Evolutionary conservation across 1,140 invertebrate genomes (phyloP).

Genomic region (Mamestra configurata): DNA sequence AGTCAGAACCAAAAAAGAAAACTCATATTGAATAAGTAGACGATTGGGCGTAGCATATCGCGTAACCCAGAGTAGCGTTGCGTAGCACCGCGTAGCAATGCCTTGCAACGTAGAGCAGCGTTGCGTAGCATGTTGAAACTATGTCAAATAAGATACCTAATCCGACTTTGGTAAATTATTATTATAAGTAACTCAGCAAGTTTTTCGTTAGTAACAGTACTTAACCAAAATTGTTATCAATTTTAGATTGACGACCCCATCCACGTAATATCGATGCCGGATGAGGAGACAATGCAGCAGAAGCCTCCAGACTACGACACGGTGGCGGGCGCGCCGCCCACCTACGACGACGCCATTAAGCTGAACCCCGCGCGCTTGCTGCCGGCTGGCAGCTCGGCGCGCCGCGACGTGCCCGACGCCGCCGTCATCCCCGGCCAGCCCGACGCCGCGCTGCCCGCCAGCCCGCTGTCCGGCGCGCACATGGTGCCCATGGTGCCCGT

Average conservation of each 20-base stretch:
- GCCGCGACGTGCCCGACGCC: conserved; percentile 58
- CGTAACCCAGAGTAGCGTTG: neutral
- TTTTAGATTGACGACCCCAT: conserved; percentile 90
- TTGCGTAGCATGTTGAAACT: neutral
- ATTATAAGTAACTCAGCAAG: neutral
- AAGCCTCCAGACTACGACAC: conserved; percentile 93
- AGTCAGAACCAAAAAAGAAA: too few species aligned
- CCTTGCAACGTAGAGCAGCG: neutral
- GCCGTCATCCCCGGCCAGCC: conserved; percentile 77
- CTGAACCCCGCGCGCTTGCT: conserved; percentile 89
- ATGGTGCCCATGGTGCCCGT: conserved; percentile 70
- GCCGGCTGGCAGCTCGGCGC: conserved; percentile 74
- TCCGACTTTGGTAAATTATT: neutral
- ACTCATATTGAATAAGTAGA: too few species aligned
- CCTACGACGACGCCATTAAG: conserved; percentile 93
- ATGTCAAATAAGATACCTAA: neutral
- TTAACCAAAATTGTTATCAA: conserved; percentile 32
- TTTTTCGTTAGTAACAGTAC: neutral
- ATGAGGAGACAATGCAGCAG: conserved; percentile 88
- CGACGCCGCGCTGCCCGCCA: conserved; percentile 61
- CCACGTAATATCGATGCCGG: conserved; percentile 90
- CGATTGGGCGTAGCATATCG: too few species aligned
- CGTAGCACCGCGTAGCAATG: neutral
- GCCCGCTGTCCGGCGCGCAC: conserved; percentile 49
- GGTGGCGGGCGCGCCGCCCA: conserved; percentile 91